Evolutionary conservation across 2,113 vertebrate species (phyloP).

Genomic region (Dasyprocta punctata): DNA sequence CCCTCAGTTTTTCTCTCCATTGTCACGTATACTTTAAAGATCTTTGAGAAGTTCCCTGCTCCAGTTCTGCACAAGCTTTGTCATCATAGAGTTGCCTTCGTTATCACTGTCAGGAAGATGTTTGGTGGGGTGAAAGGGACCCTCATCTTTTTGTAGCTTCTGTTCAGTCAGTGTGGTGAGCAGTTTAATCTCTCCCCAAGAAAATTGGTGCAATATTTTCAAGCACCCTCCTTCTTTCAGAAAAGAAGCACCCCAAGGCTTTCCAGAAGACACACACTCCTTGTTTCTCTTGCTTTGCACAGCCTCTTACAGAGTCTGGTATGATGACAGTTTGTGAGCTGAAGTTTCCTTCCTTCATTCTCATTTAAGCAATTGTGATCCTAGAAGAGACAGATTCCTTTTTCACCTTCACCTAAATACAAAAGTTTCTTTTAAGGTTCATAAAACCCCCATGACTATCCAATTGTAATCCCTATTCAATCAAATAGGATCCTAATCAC

Average conservation of each 20-base stretch:
- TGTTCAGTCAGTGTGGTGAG: too few relatives aligned
- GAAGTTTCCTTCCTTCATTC: not conserved
- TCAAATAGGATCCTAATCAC: not conserved
- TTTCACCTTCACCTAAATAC: not conserved
- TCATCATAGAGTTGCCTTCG: too few relatives aligned
- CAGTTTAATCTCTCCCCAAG: too few relatives aligned
- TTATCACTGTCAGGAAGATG: too few relatives aligned
- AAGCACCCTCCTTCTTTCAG: slow-evolving; percentile 3
- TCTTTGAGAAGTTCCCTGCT: too few relatives aligned
- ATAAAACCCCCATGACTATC: not conserved
- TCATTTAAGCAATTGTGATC: not conserved
- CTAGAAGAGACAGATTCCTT: not conserved
- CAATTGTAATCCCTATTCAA: not conserved
- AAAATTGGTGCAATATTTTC: too few relatives aligned
- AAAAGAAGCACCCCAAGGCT: slow-evolving; percentile 30
- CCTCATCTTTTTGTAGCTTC: too few relatives aligned
- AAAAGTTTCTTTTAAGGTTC: not conserved
- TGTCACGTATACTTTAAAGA: too few relatives aligned
- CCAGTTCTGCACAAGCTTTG: too few relatives aligned
- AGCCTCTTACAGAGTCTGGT: not conserved
- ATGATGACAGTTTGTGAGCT: not conserved
- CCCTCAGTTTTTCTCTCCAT: too few relatives aligned
- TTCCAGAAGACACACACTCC: not conserved
- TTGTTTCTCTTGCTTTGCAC: not conserved
- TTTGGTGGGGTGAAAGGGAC: too few relatives aligned